Percentiles rank a stretch among this genome's conserved stretches.
Conservation (phyloP, 1,140 invertebrate genomes). For the Tetramorium parvispinum region DNA sequence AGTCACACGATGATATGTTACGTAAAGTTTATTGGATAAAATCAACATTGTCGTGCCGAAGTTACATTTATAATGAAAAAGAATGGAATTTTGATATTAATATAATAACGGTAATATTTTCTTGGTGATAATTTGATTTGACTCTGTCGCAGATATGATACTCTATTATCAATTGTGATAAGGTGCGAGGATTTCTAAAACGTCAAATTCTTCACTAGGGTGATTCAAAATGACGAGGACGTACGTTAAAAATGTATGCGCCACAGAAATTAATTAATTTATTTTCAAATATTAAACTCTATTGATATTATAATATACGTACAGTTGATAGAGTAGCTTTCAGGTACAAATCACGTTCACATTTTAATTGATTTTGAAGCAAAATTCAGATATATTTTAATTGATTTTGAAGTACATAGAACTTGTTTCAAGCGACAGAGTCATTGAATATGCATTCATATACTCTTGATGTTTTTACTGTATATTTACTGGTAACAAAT, state of each 20-base stretch:
- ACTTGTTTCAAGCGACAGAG: conserved; percentile 6
- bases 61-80: not conserved
- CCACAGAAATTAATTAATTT: not conserved
- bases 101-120: conserved; percentile 6
- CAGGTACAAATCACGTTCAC: not conserved
- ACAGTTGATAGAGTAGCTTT: conserved; percentile 8
- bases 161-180: conserved; percentile 1
- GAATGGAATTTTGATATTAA: not conserved
- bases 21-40: conserved; percentile 23
- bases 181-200: not conserved
- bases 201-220: not conserved
- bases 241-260: not conserved
- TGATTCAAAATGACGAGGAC: not conserved
- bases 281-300: not conserved
- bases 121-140: not conserved
- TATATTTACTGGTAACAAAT: not conserved
- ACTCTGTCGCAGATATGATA: not conserved
- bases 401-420: not conserved
- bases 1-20: not conserved
- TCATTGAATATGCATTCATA: conserved; percentile 11
- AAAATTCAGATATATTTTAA: conserved; percentile 21
- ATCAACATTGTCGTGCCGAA: not conserved
- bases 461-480: not conserved
- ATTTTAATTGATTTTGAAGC: not conserved
- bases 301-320: not conserved